A percentile compares a stretch with the other conserved stretches of the same genome.
These are phyloP conservation scores for Platyura marginata DNA, from an alignment of 1,140 invertebrate genomes.

Conservation along the genomic window DNA sequence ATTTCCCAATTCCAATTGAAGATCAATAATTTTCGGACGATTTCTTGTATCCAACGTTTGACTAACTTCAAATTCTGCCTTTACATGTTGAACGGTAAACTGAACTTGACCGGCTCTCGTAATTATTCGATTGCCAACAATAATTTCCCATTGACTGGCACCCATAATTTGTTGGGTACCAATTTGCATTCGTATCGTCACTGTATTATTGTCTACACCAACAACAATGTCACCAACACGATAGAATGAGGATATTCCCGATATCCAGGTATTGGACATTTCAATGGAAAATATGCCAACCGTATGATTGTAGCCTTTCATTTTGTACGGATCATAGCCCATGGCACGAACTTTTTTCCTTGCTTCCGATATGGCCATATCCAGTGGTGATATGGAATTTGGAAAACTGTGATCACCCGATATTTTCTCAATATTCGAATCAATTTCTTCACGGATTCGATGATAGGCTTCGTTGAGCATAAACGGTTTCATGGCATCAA, in stretches of 20 bases:
- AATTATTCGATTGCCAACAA: constrained; percentile 40
- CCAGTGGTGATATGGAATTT: constrained; percentile 68
- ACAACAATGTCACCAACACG: constrained; percentile 58
- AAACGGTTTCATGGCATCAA: constrained; percentile 70
- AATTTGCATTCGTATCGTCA: constrained; percentile 23
- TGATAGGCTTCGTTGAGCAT: constrained; percentile 57
- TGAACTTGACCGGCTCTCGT: constrained; percentile 47
- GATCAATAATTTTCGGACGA: constrained; percentile 43
- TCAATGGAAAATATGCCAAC: constrained; percentile 45
- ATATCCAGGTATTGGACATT: constrained; percentile 55
- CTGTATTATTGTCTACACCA: constrained; percentile 47
- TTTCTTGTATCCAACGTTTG: constrained; percentile 60
- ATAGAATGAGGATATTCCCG: constrained; percentile 59
- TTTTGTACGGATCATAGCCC: constrained; percentile 51
- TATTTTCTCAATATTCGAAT: constrained; percentile 41
- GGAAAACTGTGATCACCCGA: constrained; percentile 51
- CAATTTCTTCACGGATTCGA: constrained; percentile 41
- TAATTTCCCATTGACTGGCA: constrained; percentile 56
- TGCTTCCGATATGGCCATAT: constrained; percentile 55
- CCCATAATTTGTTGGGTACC: constrained; percentile 61
- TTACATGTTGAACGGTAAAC: constrained; percentile 58
- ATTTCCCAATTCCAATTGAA: constrained; percentile 64
- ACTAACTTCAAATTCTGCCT: constrained; percentile 38
- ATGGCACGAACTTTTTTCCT: constrained; percentile 48
- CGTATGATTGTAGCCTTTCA: constrained; percentile 48